A percentile compares a stretch with the other conserved stretches of the same genome.
phyloP scores from a whole-genome alignment of 1,140 invertebrate genomes.

The Dendrolimus kikuchii region DNA sequence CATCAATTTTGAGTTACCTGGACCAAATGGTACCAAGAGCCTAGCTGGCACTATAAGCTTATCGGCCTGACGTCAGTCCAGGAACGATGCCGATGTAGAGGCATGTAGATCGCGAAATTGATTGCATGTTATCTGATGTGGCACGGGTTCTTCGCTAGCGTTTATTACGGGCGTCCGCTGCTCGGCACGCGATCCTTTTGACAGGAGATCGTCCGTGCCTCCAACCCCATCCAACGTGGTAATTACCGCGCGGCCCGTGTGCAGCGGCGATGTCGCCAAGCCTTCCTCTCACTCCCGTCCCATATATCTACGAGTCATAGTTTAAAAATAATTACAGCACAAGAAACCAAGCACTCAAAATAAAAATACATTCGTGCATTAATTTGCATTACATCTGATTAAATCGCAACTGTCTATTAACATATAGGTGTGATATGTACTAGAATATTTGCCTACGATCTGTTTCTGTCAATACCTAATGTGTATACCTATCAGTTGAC shows the following conservation, averaged over 20 bases:
- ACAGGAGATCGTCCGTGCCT: constrained; percentile 61
- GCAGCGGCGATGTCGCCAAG: constrained; percentile 56
- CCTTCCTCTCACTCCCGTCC: constrained; percentile 1
- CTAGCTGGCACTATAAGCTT: constrained; percentile 55
- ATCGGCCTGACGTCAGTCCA: constrained; percentile 60
- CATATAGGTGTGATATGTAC: too few relatives aligned
- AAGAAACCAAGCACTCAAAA: too few relatives aligned
- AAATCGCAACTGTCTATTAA: too few relatives aligned
- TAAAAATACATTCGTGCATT: too few relatives aligned
- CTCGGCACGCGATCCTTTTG: constrained; percentile 62
- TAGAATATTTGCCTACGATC: too few relatives aligned
- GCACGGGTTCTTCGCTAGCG: constrained; percentile 66
- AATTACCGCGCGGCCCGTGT: constrained; percentile 59
- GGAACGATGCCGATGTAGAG: constrained; percentile 63
- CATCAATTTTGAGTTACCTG: constrained; percentile 16
- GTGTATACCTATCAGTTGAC: too few relatives aligned
- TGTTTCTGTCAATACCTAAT: too few relatives aligned
- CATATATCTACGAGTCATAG: too few relatives aligned
- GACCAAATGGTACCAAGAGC: constrained; percentile 44
- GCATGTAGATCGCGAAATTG: constrained; percentile 71
- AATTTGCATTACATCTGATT: too few relatives aligned
- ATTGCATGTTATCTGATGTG: constrained; percentile 70
- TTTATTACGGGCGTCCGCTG: constrained; percentile 62
- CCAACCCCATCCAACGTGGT: constrained; percentile 37
- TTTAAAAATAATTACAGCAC: too few relatives aligned